These are phyloP conservation scores for Prosapia bicincta DNA, from an alignment of 2,888 invertebrate genomes.

Conservation along the genomic window DNA sequence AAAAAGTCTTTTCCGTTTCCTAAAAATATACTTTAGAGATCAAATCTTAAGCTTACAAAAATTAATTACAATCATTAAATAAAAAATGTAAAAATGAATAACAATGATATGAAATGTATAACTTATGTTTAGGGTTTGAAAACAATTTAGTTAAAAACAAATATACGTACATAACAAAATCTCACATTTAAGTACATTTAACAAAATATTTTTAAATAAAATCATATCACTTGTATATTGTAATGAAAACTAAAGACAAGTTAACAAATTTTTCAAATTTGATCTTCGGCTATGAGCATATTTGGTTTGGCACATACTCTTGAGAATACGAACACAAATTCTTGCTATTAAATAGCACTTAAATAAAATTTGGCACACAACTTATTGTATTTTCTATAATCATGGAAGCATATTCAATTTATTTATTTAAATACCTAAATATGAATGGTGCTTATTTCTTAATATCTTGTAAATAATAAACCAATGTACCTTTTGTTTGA, in stretches of 20 bases:
- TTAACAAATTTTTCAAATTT: background rate
- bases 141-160: background rate
- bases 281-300: background rate
- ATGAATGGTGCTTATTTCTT: background rate
- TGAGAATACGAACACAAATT: background rate
- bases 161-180: background rate
- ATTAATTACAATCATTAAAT: constrained; percentile 2
- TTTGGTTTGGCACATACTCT: background rate
- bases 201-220: background rate
- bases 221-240: background rate
- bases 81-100: background rate
- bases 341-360: constrained; percentile 19
- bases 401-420: constrained; percentile 3
- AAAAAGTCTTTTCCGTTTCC: constrained; percentile 37
- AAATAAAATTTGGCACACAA: constrained; percentile 30
- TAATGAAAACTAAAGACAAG: background rate
- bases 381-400: constrained; percentile 24
- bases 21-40: constrained; percentile 34
- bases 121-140: background rate
- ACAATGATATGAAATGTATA: background rate
- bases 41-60: constrained; percentile 25
- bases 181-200: background rate
- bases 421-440: background rate
- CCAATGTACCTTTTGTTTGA: no score
- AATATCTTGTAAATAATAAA: constrained; percentile 3